Evolutionary conservation across 2,113 vertebrate species (phyloP).

Genomic region (Cygnus buccinator): DNA sequence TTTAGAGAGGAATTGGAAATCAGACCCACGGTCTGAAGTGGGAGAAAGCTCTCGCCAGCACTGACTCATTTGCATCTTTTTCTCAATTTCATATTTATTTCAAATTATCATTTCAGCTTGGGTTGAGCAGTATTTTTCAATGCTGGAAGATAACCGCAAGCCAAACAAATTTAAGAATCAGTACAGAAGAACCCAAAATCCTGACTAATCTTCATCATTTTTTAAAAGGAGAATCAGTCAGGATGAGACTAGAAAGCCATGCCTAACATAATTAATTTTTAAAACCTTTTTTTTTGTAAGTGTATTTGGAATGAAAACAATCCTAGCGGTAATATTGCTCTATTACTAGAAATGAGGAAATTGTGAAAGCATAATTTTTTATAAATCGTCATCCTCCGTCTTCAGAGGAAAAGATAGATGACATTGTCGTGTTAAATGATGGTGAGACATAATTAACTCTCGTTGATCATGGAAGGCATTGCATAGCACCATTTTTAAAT

Average conservation of each 20-base stretch:
- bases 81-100: slow-evolving; percentile 14
- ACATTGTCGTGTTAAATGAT: slow-evolving; percentile 50
- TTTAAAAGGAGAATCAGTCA: slow-evolving; percentile 43
- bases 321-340: slow-evolving; percentile 33
- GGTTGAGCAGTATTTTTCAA: background rate
- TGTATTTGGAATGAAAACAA: slow-evolving; percentile 65
- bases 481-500: slow-evolving; percentile 43
- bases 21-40: background rate
- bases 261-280: slow-evolving; percentile 60
- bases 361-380: slow-evolving; percentile 49
- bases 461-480: slow-evolving; percentile 35
- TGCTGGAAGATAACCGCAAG: background rate
- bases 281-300: slow-evolving; percentile 40
- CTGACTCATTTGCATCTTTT: background rate
- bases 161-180: slow-evolving; percentile 20
- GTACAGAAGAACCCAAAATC: slow-evolving; percentile 10
- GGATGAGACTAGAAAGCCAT: slow-evolving; percentile 28
- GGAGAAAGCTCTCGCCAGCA: background rate
- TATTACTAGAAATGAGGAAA: slow-evolving; percentile 63
- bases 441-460: slow-evolving; percentile 56
- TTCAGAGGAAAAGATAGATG: slow-evolving; percentile 44
- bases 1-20: background rate
- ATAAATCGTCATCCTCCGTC: slow-evolving; percentile 30
- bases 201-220: slow-evolving; percentile 45
- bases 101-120: background rate